These are phyloP conservation scores for Tetramorium parvispinum DNA, from an alignment of 1,140 invertebrate genomes.

Conservation along the genomic window DNA sequence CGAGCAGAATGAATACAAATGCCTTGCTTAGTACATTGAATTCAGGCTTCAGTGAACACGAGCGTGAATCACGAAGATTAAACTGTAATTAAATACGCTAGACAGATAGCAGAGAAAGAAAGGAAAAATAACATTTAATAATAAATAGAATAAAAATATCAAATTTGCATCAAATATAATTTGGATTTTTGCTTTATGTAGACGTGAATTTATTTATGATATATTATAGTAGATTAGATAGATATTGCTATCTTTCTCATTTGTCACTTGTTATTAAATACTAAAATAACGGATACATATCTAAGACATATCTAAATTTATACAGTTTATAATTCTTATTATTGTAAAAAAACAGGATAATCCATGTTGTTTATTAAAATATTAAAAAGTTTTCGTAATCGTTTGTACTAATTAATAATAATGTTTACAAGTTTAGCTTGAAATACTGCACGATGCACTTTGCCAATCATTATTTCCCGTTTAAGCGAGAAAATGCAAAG, in stretches of 20 bases:
- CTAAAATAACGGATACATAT: not conserved
- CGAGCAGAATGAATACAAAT: constrained; percentile 73
- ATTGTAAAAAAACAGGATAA: not conserved
- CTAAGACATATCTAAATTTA: not conserved
- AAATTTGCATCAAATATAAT: not conserved
- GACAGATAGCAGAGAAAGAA: not conserved
- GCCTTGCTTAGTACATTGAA: constrained; percentile 59
- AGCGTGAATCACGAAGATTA: constrained; percentile 61
- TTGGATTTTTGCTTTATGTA: not conserved
- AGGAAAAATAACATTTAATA: constrained; percentile 5
- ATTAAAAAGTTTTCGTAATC: not conserved
- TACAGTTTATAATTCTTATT: not conserved
- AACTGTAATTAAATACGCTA: constrained; percentile 65
- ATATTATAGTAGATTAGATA: not conserved
- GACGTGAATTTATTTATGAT: not conserved
- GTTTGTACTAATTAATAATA: not conserved
- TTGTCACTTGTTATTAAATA: not conserved
- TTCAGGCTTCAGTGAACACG: constrained; percentile 50
- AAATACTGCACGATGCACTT: not conserved
- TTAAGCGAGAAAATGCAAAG: constrained; percentile 15
- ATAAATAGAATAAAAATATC: not conserved
- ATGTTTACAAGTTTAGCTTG: not conserved
- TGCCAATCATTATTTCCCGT: not conserved
- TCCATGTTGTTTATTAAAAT: not conserved
- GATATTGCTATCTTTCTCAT: not conserved